phyloP scores from a whole-genome alignment of 2,888 invertebrate species.

The Malacosoma neustria region DNA sequence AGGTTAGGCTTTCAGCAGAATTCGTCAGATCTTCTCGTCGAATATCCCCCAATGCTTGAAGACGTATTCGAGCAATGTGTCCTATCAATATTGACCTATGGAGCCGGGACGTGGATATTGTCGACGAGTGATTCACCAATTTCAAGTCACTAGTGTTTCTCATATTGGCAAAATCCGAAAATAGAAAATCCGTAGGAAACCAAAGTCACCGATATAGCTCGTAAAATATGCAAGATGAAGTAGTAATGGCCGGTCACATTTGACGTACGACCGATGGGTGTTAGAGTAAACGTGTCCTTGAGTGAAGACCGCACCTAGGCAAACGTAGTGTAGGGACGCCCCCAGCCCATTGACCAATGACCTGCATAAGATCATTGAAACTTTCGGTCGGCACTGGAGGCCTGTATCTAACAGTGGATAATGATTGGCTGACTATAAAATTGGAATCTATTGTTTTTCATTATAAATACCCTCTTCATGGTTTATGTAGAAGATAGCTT shows the following conservation, averaged over 20 bases:
- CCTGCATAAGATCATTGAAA: background rate
- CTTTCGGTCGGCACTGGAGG: no score
- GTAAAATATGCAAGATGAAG: no score
- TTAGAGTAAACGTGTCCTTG: background rate
- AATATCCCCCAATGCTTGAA: background rate
- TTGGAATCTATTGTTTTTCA: no score
- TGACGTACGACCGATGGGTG: background rate
- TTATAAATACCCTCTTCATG: no score
- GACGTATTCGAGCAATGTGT: background rate
- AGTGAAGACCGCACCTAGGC: background rate
- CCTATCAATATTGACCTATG: background rate
- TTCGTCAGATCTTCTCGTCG: no score
- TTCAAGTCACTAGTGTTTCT: background rate
- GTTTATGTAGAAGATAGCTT: no score
- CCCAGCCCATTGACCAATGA: background rate
- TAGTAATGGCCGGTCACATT: background rate
- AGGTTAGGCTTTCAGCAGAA: no score
- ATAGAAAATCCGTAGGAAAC: background rate
- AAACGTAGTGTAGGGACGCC: background rate
- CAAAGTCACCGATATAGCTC: no score
- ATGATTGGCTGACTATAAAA: no score
- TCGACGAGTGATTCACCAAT: background rate
- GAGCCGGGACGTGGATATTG: background rate
- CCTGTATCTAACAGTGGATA: no score
- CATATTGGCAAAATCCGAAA: background rate